phyloP scores from a whole-genome alignment of 2,797 vertebrate species.

The Cichlasoma orientale region DNA sequence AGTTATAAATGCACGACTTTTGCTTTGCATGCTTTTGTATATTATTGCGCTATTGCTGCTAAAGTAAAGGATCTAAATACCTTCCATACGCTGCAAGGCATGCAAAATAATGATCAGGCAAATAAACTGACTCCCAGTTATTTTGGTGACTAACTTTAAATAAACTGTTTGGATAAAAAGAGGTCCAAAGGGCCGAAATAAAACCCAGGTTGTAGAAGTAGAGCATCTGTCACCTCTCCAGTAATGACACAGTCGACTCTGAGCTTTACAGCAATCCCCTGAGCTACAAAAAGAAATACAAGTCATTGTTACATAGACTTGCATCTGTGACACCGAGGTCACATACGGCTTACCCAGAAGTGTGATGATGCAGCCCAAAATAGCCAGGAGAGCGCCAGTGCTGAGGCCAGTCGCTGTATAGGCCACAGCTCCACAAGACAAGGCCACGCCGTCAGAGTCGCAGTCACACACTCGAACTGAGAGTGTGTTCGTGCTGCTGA shows the following conservation, averaged over 20 bases:
- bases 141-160: no score
- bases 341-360: conserved; percentile 84
- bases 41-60: no score
- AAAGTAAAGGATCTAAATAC: no score
- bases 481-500: conserved; percentile 95
- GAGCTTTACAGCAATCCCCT: not conserved
- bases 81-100: no score
- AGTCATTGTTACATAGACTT: not conserved
- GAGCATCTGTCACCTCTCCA: not conserved
- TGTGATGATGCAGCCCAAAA: conserved; percentile 93
- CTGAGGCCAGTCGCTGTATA: conserved; percentile 92
- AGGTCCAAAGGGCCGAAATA: not conserved
- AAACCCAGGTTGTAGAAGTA: not conserved
- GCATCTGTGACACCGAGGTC: conserved; percentile 13
- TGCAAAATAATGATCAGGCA: no score
- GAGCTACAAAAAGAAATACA: not conserved
- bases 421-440: conserved; percentile 92
- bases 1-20: no score
- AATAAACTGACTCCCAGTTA: no score
- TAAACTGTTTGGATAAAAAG: not conserved
- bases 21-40: no score
- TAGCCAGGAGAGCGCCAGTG: conserved; percentile 93
- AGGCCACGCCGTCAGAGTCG: conserved; percentile 84
- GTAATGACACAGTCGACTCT: no score
- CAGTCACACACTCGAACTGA: conserved; percentile 94